Evolutionary conservation across 2,888 invertebrate species (phyloP), one percentile per base, ranked within the genome.

Genomic region (Lithodes maja): DNA sequence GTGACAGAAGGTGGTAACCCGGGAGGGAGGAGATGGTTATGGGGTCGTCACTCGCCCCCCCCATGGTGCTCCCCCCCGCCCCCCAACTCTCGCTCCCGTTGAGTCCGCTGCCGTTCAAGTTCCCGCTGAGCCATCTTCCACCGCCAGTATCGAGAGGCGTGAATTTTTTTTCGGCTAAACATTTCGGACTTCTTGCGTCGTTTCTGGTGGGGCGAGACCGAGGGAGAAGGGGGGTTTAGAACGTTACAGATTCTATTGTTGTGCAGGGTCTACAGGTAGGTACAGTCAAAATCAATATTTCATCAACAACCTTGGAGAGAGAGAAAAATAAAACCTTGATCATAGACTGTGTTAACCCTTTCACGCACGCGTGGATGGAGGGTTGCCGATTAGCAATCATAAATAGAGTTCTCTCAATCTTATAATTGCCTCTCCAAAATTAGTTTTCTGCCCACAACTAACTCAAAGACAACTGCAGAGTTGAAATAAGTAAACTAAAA

Each of bases 1-100:
- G 93, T 52, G 94, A 94, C 79, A 94, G 92, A 90, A 94, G 92
- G 80, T 93, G 93, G 92, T 93, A 93, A 53, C 93, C 93, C 7
- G 94, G 93, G 90, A 93, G 92, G 75, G 93, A 92, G 81, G 93
- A 87, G 49, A 92, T 92, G 80, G 92, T 92, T 61, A 92, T 90
- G 78, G 86, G 83, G 61, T 90, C 91, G 80, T 90, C 91, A 87
- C 82, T 90, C 85, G 90, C 90, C 84, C 90, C 90, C 75, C 83
- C 86, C 49, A 83, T 88, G 90, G 71, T 91, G 90, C 82, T 87
- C 89, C 89, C 89, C 88, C 69, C 89, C 85, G 17, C 5, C n/a
- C 84, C 88, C 88, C 88, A 89, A 85, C n/a, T 54, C 68, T 85
- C 83, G 87, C 90, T 92, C 92, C 92, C 93, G 92, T 92, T 93